phyloP scores from a whole-genome alignment of 2,113 vertebrate genomes.

The Corythornis madagascariensis region DNA sequence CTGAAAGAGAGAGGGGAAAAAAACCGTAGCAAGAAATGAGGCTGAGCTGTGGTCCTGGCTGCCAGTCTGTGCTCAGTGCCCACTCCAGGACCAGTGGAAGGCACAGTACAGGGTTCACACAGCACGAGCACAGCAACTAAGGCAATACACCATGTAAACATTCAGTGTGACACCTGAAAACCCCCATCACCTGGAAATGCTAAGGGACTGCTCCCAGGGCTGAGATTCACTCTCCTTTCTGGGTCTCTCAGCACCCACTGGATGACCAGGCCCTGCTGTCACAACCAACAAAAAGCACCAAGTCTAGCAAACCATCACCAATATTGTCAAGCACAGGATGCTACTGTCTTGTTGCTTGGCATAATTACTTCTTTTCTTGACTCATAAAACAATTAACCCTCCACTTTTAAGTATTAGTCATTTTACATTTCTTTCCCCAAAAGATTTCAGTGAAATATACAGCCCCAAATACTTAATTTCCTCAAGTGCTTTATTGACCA shows the following conservation, averaged over 20 bases:
- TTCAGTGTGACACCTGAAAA: background rate
- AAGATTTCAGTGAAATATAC: background rate
- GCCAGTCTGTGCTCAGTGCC: background rate
- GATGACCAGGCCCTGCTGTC: background rate
- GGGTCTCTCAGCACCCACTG: background rate
- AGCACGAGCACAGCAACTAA: background rate
- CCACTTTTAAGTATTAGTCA: conserved; percentile 5
- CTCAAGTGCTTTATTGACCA: conserved; percentile 47
- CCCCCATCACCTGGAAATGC: background rate
- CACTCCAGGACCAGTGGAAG: background rate
- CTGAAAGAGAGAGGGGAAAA: background rate
- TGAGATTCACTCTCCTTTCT: background rate
- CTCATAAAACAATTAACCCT: conserved; percentile 23
- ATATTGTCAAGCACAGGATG: background rate
- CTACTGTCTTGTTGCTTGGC: background rate
- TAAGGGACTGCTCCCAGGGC: background rate
- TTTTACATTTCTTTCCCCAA: conserved; percentile 8
- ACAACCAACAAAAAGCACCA: background rate
- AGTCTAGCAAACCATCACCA: background rate
- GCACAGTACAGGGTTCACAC: background rate
- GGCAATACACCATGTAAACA: background rate
- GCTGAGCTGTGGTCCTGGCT: background rate
- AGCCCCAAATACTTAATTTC: conserved; percentile 43
- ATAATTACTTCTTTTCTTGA: background rate
- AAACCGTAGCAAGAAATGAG: background rate